phyloP scores from a whole-genome alignment of 2,797 vertebrate genomes.

The Galago senegalensis region DNA sequence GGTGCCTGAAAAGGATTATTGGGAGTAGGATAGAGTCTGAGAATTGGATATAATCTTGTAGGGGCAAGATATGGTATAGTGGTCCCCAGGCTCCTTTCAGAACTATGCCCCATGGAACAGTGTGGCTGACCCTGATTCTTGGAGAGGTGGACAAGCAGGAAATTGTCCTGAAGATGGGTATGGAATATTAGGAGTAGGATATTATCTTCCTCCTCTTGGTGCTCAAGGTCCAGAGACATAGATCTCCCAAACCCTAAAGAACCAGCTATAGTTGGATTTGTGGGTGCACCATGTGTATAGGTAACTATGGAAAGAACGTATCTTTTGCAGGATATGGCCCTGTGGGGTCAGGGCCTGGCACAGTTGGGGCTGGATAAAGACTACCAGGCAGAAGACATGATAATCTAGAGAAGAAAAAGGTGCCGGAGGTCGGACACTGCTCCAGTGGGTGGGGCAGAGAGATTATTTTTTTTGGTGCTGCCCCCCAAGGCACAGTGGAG shows the following conservation, averaged over 20 bases:
- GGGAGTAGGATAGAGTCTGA: conserved; percentile 89
- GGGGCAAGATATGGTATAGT: conserved; percentile 88
- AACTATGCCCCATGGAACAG: conserved; percentile 88
- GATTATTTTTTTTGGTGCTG: conserved; percentile 88
- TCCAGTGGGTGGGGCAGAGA: conserved; percentile 87
- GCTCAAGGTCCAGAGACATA: conserved; percentile 89
- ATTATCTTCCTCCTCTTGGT: conserved; percentile 90
- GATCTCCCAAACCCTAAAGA: conserved; percentile 89
- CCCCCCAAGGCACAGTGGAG: conserved; percentile 89
- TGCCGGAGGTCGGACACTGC: conserved; percentile 89
- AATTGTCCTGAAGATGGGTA: conserved; percentile 90
- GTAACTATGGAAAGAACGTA: conserved; percentile 89
- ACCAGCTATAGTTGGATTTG: conserved; percentile 88
- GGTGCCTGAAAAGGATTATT: conserved; percentile 89
- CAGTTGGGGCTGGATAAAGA: conserved; percentile 89
- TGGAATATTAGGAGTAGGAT: conserved; percentile 89
- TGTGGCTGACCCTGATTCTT: conserved; percentile 88
- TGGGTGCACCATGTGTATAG: conserved; percentile 88
- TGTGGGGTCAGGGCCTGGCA: conserved; percentile 88
- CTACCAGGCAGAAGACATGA: conserved; percentile 89
- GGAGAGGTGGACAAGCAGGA: conserved; percentile 88
- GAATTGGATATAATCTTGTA: conserved; percentile 88
- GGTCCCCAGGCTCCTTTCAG: conserved; percentile 90
- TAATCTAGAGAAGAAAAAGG: conserved; percentile 90
- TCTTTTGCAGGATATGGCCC: conserved; percentile 89